Evolutionary conservation across 2,113 vertebrate genomes (phyloP), one percentile per base, ranked within the genome.

Genomic region (Psittacus erithacus): DNA sequence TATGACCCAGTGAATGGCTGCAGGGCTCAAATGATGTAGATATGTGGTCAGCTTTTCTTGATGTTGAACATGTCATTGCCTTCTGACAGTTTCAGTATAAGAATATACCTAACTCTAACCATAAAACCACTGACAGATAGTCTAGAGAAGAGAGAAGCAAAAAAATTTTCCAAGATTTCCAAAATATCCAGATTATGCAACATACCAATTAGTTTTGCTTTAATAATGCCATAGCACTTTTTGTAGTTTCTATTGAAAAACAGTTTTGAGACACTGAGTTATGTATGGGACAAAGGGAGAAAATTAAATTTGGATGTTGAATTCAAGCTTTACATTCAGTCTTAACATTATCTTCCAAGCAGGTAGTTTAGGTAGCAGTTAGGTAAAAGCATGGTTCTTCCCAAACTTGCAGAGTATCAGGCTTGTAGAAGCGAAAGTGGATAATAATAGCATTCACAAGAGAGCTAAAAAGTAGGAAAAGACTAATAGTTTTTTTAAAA

Each of bases 401-500:
- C 19, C 20, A 60, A 50, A 43, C 3, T 20, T 55, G 20, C 41
- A 9, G 22, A n/a, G 13, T 24, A 52, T 33, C 9, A 39, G 23
- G 4, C 24, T 69, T 52, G 6, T 28, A 33, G 47, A 85, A 79
- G 2, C 28, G 23, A 8, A 88, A 28, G 5, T 10, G 12, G 5
- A 2, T 71, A 41, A 82, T 27, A 78, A 52, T 4, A 77, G 1
- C 6, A 35, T 49, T 44, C 27, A 35, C 2, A 9, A 33, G 23
- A 82, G 14, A 35, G 3, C 7, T 71, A 53, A 92, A 90, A 73
- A 81, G 2, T 11, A 59, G 11, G 20, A 67, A 76, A 39, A 3
- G 7, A n/a, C 12, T 8, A 25, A 50, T n/a, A 69, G 38, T 11
- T 2, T 0, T 12, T 15, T 62, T 17, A 10, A 39, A 39, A 39